These are phyloP conservation scores for Megaleporinus macrocephalus DNA, from an alignment of 2,113 vertebrate species.

Conservation along the genomic window DNA sequence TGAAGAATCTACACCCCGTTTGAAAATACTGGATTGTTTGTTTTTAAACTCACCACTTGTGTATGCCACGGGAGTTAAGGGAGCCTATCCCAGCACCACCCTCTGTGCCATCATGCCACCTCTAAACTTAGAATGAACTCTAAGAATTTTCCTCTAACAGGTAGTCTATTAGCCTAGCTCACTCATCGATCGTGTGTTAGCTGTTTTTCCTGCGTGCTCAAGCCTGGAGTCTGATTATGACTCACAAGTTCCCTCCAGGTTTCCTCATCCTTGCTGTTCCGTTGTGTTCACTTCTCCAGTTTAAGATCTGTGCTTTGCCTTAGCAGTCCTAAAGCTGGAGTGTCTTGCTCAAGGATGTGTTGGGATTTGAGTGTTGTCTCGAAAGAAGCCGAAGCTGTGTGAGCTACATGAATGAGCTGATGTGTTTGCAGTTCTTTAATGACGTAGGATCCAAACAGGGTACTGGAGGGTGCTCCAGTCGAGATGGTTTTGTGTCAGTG, in stretches of 20 bases:
- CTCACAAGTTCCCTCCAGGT: slow-evolving; percentile 27
- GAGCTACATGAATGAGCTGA: slow-evolving; percentile 34
- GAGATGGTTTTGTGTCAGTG: slow-evolving; percentile 1
- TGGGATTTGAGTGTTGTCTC: slow-evolving; percentile 45
- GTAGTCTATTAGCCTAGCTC: no score
- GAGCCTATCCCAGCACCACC: no score
- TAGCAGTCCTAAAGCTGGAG: slow-evolving; percentile 25
- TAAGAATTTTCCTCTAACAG: no score
- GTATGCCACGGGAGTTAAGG: no score
- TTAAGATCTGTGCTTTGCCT: slow-evolving; percentile 8
- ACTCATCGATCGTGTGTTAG: no score
- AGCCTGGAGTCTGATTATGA: neutral
- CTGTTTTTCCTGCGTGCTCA: neutral
- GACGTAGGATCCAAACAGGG: slow-evolving; percentile 23
- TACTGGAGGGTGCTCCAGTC: slow-evolving; percentile 31
- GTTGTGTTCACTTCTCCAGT: slow-evolving; percentile 12
- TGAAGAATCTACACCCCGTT: no score
- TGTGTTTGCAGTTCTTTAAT: slow-evolving; percentile 30
- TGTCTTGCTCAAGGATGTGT: slow-evolving; percentile 44
- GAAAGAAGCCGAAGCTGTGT: slow-evolving; percentile 28
- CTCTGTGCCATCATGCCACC: no score
- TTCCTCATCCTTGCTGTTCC: neutral
- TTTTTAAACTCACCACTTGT: no score
- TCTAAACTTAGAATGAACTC: no score
- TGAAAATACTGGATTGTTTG: no score